These are phyloP conservation scores for Oreochromis mossambicus DNA, from an alignment of 2,797 vertebrate genomes.

Conservation along the genomic window DNA sequence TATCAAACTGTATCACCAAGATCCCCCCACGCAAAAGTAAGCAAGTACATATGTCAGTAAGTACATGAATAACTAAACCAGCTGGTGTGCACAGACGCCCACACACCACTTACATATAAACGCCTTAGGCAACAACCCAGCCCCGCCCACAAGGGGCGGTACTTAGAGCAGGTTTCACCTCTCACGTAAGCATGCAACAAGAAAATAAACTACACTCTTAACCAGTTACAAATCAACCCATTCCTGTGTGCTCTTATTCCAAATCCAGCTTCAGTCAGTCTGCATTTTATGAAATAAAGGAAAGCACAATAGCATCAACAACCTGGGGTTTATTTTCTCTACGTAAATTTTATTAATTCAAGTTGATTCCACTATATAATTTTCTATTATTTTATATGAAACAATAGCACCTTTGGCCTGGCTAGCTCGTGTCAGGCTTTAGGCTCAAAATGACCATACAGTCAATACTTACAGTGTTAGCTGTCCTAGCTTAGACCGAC, in stretches of 20 bases:
- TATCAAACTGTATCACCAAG: neutral
- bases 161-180: neutral
- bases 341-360: rapidly evolving
- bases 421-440: neutral
- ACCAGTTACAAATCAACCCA: neutral
- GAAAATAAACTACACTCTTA: neutral
- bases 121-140: neutral
- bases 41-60: neutral
- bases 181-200: rapidly evolving
- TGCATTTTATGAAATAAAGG: rapidly evolving
- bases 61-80: neutral
- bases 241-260: neutral
- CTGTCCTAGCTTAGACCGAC: neutral
- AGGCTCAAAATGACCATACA: neutral
- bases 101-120: neutral
- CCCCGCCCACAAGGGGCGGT: neutral
- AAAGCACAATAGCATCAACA: neutral
- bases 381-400: neutral
- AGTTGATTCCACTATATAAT: neutral
- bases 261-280: neutral
- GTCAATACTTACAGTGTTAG: neutral
- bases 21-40: neutral
- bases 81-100: neutral
- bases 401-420: neutral
- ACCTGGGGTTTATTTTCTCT: neutral